Evolutionary conservation across 2,888 invertebrate species (phyloP).

Genomic region (Ptilodon capucinus): DNA sequence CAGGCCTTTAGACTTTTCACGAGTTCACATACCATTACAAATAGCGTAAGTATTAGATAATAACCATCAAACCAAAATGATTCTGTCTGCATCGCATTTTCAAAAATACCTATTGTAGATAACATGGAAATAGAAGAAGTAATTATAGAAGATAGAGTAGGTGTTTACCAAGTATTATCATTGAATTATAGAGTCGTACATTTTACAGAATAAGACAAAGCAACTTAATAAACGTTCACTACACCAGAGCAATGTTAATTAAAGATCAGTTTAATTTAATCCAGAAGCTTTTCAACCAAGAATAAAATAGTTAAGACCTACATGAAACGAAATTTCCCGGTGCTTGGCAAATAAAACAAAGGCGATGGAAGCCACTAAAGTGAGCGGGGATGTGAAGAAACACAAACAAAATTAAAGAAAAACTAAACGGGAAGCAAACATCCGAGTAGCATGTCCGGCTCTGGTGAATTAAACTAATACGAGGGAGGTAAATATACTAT

Average conservation of each 20-base stretch:
- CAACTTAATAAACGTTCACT: slow-evolving; percentile 4
- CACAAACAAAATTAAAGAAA: slow-evolving; percentile 53
- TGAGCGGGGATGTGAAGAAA: slow-evolving; percentile 35
- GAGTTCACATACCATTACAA: no score
- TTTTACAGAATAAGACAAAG: slow-evolving; percentile 13
- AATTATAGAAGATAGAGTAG: no score
- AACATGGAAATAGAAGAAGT: no score
- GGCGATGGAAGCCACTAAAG: slow-evolving; percentile 33
- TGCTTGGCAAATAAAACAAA: slow-evolving; percentile 32
- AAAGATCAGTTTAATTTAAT: slow-evolving; percentile 28
- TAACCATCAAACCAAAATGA: no score
- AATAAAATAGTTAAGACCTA: slow-evolving; percentile 32
- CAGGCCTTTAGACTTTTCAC: no score
- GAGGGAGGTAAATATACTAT: slow-evolving; percentile 9
- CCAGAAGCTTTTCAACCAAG: slow-evolving; percentile 15
- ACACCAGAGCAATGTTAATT: slow-evolving; percentile 7
- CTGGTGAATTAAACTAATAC: slow-evolving; percentile 39
- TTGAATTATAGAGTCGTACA: background rate
- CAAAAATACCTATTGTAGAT: no score
- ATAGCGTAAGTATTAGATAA: no score
- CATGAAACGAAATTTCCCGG: slow-evolving; percentile 32
- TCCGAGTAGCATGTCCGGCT: slow-evolving; percentile 30
- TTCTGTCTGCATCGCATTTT: no score
- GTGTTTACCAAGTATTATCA: background rate
- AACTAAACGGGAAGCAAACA: slow-evolving; percentile 47